phyloP scores from a whole-genome alignment of 2,797 vertebrate genomes.

The Podargus strigoides region DNA sequence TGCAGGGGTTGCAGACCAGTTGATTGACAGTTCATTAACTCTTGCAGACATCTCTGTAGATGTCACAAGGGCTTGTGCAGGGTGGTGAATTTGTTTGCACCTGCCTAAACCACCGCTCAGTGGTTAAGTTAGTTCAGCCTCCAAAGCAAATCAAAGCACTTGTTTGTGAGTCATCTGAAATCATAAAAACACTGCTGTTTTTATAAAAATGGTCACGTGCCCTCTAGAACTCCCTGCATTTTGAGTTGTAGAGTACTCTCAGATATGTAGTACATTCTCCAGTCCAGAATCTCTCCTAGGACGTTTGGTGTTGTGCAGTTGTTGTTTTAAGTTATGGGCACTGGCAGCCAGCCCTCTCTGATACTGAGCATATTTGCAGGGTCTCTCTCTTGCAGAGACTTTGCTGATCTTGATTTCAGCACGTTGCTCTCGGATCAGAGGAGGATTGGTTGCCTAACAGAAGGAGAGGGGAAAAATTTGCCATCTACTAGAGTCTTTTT shows the following conservation, averaged over 20 bases:
- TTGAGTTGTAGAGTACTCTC: not conserved
- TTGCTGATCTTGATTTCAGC: not conserved
- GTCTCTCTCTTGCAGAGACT: not conserved
- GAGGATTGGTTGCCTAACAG: not conserved
- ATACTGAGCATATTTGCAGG: not conserved
- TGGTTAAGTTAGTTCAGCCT: not conserved
- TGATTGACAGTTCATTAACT: fast-evolving
- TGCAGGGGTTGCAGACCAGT: not conserved
- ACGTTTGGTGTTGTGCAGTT: not conserved
- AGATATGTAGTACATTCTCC: not conserved
- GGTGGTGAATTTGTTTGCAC: not conserved
- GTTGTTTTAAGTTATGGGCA: fast-evolving
- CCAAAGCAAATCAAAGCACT: not conserved
- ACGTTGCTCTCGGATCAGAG: not conserved
- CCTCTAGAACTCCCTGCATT: not conserved
- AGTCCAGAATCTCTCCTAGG: not conserved
- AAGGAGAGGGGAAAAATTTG: not conserved
- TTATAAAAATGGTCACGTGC: fast-evolving
- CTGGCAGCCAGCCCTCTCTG: not conserved
- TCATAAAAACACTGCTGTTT: not conserved
- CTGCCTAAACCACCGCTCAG: not conserved
- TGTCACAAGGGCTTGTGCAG: not conserved
- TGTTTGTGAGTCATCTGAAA: not conserved
- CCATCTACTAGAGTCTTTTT: not conserved
- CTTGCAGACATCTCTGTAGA: not conserved